Evolutionary conservation across 2,797 vertebrate genomes (phyloP), one percentile per base, ranked within the genome.

Genomic region (Neosalanx taihuensis): DNA sequence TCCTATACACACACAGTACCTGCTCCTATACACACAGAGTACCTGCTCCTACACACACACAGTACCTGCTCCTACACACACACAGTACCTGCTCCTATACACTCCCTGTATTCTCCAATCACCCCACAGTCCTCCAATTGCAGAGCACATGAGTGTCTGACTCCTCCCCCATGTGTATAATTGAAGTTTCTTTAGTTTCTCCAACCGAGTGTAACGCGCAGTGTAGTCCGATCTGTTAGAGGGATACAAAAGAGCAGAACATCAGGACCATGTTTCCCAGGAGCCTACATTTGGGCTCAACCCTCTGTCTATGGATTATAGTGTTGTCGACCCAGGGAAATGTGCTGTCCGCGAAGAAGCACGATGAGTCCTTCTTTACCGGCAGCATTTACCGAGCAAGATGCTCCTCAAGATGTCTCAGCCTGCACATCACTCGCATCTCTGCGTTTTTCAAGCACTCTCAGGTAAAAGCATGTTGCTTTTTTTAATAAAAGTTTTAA

Each of bases 351-450:
- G 90, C 93, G 56, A 91, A 92, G 85, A 93, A 91, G 85, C 92
- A 91, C 86, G 96, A 96, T 76, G 96, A 97, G 84, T 91, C 92
- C 69, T 92, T 95, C 87, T 91, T 94, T 82, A 83, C 93, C 18
- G 85, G 67, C 84, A 94, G 95, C 23, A 83, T 96, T 72, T 92
- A 91, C 81, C 92, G 94, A 83, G 95, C 96, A 49, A 93, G 96
- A 91, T 98, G 96, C 93, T 89, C 94, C 59, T 95, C 96, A 84
- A 91, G 96, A 86, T 98, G 96, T 89, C 94, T 98, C 79, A 97
- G 96, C 68, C 92, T 98, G 87, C 96, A 98, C 91, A 95, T 98
- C 92, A 98, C 96, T 72, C 96, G 96, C 91, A 95, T 98, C 91
- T 96, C 96, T 69, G 95, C 95, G 63, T 94, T 94, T 72, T 94